A percentile compares a stretch with the other conserved stretches of the same genome.
Evolutionary conservation across 37 sponge, comb jelly and placozoan genomes (phyloP).

Genomic region (Mnemiopsis leidyi): DNA sequence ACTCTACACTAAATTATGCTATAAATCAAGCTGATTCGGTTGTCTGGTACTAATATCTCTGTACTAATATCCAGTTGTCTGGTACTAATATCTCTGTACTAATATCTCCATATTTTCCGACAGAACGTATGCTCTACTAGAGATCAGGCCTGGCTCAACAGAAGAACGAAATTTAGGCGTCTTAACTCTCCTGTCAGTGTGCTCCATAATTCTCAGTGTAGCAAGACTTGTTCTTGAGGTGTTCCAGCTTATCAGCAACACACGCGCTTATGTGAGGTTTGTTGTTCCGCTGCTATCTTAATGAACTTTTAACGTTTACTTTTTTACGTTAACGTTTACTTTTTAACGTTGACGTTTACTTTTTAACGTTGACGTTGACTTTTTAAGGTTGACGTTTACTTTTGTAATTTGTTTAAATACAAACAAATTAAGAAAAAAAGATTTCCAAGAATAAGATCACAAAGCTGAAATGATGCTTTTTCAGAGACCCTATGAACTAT

Average conservation of each 20-base stretch:
- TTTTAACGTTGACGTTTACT: no score
- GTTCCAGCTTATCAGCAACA: background rate
- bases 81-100: no score
- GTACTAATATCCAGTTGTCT: no score
- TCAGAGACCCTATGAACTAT: slow-evolving; percentile 1
- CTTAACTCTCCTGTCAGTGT: background rate
- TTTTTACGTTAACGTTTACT: no score
- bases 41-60: no score
- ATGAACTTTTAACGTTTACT: background rate
- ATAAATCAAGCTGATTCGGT: no score
- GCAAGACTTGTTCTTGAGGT: background rate
- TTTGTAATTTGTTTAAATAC: no score
- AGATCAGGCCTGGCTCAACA: background rate
- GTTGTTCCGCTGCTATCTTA: background rate
- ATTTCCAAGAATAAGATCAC: background rate
- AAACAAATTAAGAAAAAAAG: no score
- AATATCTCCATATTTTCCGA: no score
- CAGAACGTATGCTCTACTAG: slow-evolving; percentile 29
- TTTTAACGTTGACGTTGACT: no score
- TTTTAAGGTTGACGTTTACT: no score
- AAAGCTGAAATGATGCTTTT: background rate
- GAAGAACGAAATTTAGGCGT: background rate
- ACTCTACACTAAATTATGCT: no score
- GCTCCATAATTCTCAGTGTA: background rate
- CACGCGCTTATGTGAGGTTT: background rate